Evolutionary conservation across 2,888 invertebrate species (phyloP).

Genomic region (Ophion ellenae): DNA sequence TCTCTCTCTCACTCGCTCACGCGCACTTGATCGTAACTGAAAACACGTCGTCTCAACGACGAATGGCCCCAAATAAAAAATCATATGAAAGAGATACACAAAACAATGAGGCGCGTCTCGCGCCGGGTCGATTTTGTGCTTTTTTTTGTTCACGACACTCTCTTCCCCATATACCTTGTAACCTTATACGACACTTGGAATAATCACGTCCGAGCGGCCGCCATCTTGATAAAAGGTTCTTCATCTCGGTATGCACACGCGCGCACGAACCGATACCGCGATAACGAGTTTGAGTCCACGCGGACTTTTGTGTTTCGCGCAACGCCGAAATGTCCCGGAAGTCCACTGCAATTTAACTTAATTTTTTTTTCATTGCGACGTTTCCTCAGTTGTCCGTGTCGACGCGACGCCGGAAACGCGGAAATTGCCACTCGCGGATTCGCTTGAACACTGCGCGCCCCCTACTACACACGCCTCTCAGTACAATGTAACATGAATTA

Average conservation of each 20-base stretch:
- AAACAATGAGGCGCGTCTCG: constrained; percentile 50
- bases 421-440: constrained; percentile 57
- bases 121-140: constrained; percentile 44
- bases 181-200: constrained; percentile 47
- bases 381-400: background rate
- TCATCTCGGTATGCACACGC: background rate
- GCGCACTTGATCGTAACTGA: constrained; percentile 17
- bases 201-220: constrained; percentile 9
- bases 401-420: background rate
- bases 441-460: constrained; percentile 72
- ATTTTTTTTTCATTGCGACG: constrained; percentile 36
- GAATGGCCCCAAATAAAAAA: constrained; percentile 72
- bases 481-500: constrained; percentile 79
- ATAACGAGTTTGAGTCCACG: background rate
- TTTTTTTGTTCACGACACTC: constrained; percentile 13
- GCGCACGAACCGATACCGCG: background rate
- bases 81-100: constrained; percentile 11
- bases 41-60: constrained; percentile 73
- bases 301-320: background rate
- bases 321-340: background rate
- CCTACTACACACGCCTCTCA: constrained; percentile 72
- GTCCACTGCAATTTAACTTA: background rate
- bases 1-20: constrained; percentile 28
- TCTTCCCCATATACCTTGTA: constrained; percentile 36
- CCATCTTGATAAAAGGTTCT: background rate